Base-by-base conservation (phyloP, 2,888 invertebrate genomes). In the Gymnoscelis rufifasciata region DNA sequence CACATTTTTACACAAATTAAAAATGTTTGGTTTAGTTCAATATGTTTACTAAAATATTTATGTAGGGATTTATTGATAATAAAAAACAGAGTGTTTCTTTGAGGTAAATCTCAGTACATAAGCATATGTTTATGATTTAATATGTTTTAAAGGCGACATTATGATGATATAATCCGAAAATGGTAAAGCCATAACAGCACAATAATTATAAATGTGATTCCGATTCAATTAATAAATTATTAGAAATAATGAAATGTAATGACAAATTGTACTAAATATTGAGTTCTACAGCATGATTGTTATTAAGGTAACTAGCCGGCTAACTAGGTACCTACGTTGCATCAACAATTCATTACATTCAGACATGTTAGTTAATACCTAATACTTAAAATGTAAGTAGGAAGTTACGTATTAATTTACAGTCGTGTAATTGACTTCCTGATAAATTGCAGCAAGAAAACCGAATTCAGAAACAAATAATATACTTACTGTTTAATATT, bases 371-470 rank as follows among this genome's bases (percentile, higher is more conserved):
- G 2, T 19, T 3, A 19, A 19, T 19, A 19, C 19, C 19, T 19
- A 19, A 5, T 19, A 19, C 19, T 5, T 19, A 19, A 33, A 29
- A 23, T 11, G n/a, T 10, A 15, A 23, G 1, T 3, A 31, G 33
- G n/a, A 28, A 28, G 23, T 45, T 38, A 45, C 39, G 38, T 45
- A 45, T 39, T 30, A 23, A 23, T 7, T 28, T 31, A 10, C 6
- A 35, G 6, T 5, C 23, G 19, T 11, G 10, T 40, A 47, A 47
- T 47, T 47, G 42, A 38, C 42, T 40, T 40, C 28, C 23, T 27
- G 44, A 19, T 39, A 10, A 33, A 26, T 15, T 33, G 27, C n/a
- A 39, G 14, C 26, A 11, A 19, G 1, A 11, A 3, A 35, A 15
- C 1, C 10, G 35, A 10, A 7, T 35, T 10, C 35, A 35, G 19